These are phyloP conservation scores for Stegana nigrithorax DNA, from an alignment of 2,888 invertebrate species.

Conservation along the genomic window DNA sequence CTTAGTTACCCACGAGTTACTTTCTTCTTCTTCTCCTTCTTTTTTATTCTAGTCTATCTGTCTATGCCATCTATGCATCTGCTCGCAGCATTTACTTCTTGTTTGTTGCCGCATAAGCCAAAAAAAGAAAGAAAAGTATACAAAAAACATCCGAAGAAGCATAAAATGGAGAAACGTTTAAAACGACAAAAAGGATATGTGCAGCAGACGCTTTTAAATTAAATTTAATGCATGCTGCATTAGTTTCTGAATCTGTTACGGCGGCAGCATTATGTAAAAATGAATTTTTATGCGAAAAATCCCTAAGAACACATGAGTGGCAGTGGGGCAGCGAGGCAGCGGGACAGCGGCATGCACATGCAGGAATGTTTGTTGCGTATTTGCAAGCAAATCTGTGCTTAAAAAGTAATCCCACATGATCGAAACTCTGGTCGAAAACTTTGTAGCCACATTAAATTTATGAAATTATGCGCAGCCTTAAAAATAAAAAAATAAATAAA, in stretches of 20 bases:
- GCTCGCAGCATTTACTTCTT: background rate
- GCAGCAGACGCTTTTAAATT: constrained; percentile 15
- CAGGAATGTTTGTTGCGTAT: background rate
- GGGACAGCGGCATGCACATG: too few relatives aligned
- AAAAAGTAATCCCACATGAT: background rate
- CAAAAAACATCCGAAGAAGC: too few relatives aligned
- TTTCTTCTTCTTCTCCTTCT: background rate
- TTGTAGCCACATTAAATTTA: constrained; percentile 54
- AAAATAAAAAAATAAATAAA: too few relatives aligned
- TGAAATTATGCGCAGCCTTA: constrained; percentile 56
- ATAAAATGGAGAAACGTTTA: too few relatives aligned
- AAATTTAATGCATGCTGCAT: constrained; percentile 15
- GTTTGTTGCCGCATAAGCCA: too few relatives aligned
- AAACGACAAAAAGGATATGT: too few relatives aligned
- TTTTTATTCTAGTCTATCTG: background rate
- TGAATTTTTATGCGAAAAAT: background rate
- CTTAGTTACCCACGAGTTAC: constrained; percentile 2
- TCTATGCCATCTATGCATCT: background rate
- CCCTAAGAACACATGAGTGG: too few relatives aligned
- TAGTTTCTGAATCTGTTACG: constrained; percentile 9
- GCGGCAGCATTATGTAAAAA: background rate
- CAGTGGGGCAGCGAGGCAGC: too few relatives aligned
- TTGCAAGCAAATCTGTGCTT: background rate
- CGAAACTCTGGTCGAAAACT: constrained; percentile 28
- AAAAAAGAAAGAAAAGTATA: too few relatives aligned